phyloP scores from a whole-genome alignment of 2,888 invertebrate genomes.

The Eupithecia tripunctaria region DNA sequence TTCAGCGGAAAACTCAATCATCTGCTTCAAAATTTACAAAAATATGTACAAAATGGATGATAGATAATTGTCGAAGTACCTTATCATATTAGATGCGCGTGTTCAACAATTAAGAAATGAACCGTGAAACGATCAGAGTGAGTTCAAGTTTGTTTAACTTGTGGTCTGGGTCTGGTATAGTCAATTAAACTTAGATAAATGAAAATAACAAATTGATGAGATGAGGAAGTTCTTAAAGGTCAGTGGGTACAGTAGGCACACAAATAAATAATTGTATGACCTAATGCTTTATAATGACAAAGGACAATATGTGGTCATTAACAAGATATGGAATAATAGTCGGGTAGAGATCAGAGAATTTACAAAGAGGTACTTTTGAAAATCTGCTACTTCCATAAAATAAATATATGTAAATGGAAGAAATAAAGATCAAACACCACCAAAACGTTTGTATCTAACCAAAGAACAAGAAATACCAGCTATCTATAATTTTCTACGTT shows the following conservation, averaged over 20 bases:
- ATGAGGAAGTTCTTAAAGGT: constrained; percentile 28
- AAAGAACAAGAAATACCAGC: not conserved
- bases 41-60: not conserved
- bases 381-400: not conserved
- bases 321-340: not conserved
- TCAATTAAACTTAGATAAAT: constrained; percentile 15
- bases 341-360: too few species aligned
- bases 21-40: not conserved
- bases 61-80: not conserved
- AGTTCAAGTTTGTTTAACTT: constrained; percentile 20
- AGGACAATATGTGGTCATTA: not conserved
- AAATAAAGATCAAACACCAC: not conserved
- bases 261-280: not conserved
- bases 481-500: not conserved
- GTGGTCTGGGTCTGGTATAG: too few species aligned
- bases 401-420: not conserved
- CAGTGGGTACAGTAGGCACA: not conserved
- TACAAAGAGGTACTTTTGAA: too few species aligned
- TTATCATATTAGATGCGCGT: constrained; percentile 20
- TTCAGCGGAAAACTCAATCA: not conserved
- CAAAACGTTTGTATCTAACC: not conserved
- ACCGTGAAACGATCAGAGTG: constrained; percentile 18
- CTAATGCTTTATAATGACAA: not conserved
- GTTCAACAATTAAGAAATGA: constrained; percentile 22
- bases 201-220: constrained; percentile 10